Evolutionary conservation across 35 echinoderm and acorn worm species (phyloP).

Genomic region (Nesometra sesokonis): DNA sequence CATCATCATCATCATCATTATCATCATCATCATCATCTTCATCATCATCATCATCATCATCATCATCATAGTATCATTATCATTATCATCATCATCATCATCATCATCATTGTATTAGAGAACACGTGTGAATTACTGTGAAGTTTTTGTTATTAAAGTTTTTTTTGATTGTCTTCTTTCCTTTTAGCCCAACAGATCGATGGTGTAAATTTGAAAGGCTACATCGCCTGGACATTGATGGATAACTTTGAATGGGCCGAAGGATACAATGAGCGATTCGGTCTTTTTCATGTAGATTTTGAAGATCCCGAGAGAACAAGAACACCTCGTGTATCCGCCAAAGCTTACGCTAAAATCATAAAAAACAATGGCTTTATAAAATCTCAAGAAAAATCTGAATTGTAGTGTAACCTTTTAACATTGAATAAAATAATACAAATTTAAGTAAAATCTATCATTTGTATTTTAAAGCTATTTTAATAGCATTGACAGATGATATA

Average conservation of each 20-base stretch:
- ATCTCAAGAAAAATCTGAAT: not conserved
- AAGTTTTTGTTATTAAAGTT: too few species aligned
- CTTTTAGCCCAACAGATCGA: slow-evolving; percentile 20
- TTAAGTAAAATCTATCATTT: too few species aligned
- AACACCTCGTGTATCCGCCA: slow-evolving; percentile 21
- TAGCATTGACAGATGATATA: too few species aligned
- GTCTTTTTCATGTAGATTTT: slow-evolving; percentile 34
- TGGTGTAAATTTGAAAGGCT: slow-evolving; percentile 41
- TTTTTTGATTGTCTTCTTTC: too few species aligned
- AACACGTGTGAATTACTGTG: too few species aligned
- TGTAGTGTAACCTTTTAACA: not conserved
- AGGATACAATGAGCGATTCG: slow-evolving; percentile 54
- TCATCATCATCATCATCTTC: too few species aligned
- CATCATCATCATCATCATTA: too few species aligned
- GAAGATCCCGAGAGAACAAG: slow-evolving; percentile 19
- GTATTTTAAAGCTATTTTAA: too few species aligned
- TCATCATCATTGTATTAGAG: too few species aligned
- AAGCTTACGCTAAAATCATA: slow-evolving; percentile 7
- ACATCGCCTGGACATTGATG: slow-evolving; percentile 57
- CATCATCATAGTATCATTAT: not conserved
- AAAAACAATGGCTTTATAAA: slow-evolving; percentile 34
- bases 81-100: not conserved
- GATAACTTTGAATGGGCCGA: slow-evolving; percentile 59
- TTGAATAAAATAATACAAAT: too few species aligned
- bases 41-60: too few species aligned